These are phyloP conservation scores for Loris lydekkerianus DNA, from an alignment of 2,797 vertebrate species.

Conservation along the genomic window DNA sequence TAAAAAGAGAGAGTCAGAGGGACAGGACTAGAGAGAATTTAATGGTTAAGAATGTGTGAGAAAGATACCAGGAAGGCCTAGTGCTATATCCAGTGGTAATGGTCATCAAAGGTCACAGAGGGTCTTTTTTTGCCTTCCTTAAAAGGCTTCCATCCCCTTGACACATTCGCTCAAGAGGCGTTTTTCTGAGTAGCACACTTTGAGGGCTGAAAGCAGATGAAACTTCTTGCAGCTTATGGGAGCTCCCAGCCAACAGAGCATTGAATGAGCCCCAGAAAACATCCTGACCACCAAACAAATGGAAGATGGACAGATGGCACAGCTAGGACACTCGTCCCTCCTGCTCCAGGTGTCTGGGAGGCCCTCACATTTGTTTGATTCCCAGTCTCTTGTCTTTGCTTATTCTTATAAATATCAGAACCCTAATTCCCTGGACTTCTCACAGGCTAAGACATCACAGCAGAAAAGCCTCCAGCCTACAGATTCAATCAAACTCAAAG, in stretches of 20 bases:
- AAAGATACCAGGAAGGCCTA: not conserved
- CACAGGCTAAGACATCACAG: not conserved
- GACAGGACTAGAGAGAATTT: not conserved
- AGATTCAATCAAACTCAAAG: not conserved
- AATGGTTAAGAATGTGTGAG: not conserved
- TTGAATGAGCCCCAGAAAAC: not conserved
- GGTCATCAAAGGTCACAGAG: accelerated
- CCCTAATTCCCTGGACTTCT: no score
- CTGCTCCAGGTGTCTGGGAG: not conserved
- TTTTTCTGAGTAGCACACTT: not conserved
- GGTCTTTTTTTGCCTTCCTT: not conserved
- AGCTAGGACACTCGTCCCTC: no score
- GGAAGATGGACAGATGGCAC: accelerated
- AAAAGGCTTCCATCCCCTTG: not conserved
- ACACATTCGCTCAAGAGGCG: not conserved
- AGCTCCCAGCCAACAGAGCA: not conserved
- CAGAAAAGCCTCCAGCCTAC: not conserved
- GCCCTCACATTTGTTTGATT: not conserved
- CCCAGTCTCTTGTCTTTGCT: not conserved
- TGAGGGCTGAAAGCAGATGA: not conserved
- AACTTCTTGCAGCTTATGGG: not conserved
- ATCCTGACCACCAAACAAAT: not conserved
- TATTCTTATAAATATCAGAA: not conserved
- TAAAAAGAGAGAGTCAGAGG: not conserved
- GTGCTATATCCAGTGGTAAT: not conserved